phyloP scores from a whole-genome alignment of 2,888 invertebrate species.

The Lepetodrilus schrolli region DNA sequence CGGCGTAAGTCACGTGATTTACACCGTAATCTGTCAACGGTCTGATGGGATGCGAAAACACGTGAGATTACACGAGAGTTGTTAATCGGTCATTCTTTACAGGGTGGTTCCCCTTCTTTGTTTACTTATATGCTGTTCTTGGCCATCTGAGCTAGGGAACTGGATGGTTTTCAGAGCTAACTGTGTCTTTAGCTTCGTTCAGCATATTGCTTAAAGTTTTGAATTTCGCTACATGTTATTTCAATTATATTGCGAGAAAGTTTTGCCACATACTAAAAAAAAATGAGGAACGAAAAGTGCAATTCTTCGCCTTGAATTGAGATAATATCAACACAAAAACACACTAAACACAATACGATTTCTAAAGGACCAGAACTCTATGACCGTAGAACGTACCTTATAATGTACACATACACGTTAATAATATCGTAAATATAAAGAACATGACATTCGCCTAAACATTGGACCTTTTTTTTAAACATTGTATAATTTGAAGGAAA shows the following conservation, averaged over 20 bases:
- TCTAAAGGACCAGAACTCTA: no score
- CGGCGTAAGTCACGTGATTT: conserved; percentile 17
- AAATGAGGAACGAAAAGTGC: neutral
- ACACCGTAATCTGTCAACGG: neutral
- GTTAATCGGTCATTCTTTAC: neutral
- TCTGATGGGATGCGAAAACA: conserved; percentile 11
- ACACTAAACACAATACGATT: no score
- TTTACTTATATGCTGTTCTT: neutral
- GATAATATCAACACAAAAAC: conserved; percentile 10
- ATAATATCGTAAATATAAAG: no score
- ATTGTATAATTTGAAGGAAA: no score
- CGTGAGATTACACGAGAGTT: neutral
- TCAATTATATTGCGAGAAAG: neutral
- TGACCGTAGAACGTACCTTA: no score
- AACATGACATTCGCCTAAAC: no score
- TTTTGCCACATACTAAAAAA: neutral
- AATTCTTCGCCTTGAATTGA: neutral
- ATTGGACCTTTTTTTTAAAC: no score
- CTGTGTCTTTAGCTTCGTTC: neutral
- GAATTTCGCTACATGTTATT: conserved; percentile 13
- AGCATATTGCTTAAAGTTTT: neutral
- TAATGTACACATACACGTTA: no score
- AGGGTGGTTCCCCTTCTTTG: neutral
- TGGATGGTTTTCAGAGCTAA: neutral
- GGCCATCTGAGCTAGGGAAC: neutral